phyloP scores from a whole-genome alignment of 1,140 invertebrate genomes.

The Apis dorsata region DNA sequence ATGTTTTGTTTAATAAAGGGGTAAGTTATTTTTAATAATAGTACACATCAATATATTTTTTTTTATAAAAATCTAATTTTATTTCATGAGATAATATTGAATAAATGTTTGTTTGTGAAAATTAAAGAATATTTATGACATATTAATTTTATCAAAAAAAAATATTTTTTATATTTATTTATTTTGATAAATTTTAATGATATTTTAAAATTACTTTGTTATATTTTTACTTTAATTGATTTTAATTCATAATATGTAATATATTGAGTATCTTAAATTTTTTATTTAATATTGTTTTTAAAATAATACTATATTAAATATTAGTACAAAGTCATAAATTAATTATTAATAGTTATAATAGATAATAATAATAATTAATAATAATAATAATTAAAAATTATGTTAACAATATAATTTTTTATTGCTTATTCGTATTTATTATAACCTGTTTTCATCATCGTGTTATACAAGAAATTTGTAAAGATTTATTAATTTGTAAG shows the following conservation, averaged over 20 bases:
- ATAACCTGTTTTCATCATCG: background rate
- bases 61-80: background rate
- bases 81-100: background rate
- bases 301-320: background rate
- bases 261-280: too few species aligned
- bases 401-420: slow-evolving; percentile 12
- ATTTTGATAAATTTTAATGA: background rate
- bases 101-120: background rate
- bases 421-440: slow-evolving; percentile 7
- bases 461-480: background rate
- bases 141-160: background rate
- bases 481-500: background rate
- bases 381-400: background rate
- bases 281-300: background rate
- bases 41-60: background rate
- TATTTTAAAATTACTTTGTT: background rate
- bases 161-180: background rate
- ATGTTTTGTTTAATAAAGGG: background rate
- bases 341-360: background rate
- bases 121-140: background rate
- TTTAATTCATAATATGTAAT: too few species aligned
- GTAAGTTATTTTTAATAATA: slow-evolving; percentile 12
- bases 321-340: too few species aligned
- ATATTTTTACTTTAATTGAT: too few species aligned
- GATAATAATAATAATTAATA: background rate